Percentiles rank a stretch among this genome's conserved stretches.
Evolutionary conservation across 2,888 invertebrate species (phyloP).

Genomic region (Dimorphilus gyrociliatus): DNA sequence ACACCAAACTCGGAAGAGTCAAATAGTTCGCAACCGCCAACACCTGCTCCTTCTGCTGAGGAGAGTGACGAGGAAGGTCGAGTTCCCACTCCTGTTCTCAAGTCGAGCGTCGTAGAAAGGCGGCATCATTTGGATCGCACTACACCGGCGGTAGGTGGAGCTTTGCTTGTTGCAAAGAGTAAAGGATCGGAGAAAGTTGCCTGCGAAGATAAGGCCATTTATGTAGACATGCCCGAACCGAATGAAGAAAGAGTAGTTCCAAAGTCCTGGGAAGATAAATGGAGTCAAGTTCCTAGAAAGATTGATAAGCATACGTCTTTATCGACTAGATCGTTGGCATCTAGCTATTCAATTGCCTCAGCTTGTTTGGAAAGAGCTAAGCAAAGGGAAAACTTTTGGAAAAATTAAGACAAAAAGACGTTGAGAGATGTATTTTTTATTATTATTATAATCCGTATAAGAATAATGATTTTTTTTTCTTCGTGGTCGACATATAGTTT

Average conservation of each 20-base stretch:
- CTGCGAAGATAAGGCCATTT: not conserved
- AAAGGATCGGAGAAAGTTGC: constrained; percentile 4
- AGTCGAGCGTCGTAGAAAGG: constrained; percentile 8
- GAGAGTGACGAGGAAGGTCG: constrained; percentile 51
- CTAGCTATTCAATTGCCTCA: constrained; percentile 30
- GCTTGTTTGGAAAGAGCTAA: constrained; percentile 26
- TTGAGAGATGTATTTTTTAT: no score
- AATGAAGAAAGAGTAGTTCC: not conserved
- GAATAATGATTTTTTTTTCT: no score
- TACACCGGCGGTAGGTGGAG: constrained; percentile 30
- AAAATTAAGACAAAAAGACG: no score
- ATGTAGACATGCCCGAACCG: not conserved
- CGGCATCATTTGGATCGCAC: constrained; percentile 31
- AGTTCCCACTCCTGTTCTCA: constrained; percentile 21
- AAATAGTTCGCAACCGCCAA: no score
- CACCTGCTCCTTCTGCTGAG: no score
- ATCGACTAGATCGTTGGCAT: constrained; percentile 26
- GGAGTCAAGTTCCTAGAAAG: no score
- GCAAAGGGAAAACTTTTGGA: constrained; percentile 23
- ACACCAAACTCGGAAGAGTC: no score
- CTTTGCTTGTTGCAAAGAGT: constrained; percentile 17
- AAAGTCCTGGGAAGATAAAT: no score
- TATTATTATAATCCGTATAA: no score
- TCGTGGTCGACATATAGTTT: no score
- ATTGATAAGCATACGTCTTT: constrained; percentile 19